phyloP scores from a whole-genome alignment of 2,888 invertebrate species.

The Dryomyza anilis region DNA sequence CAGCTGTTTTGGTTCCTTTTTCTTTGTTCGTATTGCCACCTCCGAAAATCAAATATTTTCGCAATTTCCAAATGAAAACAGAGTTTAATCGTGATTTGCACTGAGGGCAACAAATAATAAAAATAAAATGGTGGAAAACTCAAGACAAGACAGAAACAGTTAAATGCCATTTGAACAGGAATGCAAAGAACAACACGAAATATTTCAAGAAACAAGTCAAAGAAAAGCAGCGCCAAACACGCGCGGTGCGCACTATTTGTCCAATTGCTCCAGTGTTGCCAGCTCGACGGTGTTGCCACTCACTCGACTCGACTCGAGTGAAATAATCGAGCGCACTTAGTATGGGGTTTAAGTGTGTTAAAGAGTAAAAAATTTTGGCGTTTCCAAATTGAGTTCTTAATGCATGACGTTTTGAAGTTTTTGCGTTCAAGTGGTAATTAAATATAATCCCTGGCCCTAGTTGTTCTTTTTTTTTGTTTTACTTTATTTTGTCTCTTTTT shows the following conservation, averaged over 20 bases:
- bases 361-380: background rate
- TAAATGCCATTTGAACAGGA: no score
- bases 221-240: no score
- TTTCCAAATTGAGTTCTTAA: constrained; percentile 21
- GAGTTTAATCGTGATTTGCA: constrained; percentile 47
- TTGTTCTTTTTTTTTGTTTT: no score
- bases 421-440: constrained; percentile 31
- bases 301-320: background rate
- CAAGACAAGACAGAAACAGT: no score
- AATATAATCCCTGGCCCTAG: no score
- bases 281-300: no score
- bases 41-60: constrained; percentile 48
- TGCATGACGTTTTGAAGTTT: constrained; percentile 20
- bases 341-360: background rate
- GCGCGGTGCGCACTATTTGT: no score
- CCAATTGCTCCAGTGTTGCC: no score
- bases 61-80: constrained; percentile 46
- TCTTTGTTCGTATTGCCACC: no score
- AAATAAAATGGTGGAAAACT: no score
- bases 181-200: background rate
- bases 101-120: background rate
- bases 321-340: background rate
- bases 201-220: background rate
- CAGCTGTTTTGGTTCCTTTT: no score
- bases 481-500: no score